Conservation (phyloP, 2,888 invertebrate genomes). For the Helicoverpa assulta region DNA sequence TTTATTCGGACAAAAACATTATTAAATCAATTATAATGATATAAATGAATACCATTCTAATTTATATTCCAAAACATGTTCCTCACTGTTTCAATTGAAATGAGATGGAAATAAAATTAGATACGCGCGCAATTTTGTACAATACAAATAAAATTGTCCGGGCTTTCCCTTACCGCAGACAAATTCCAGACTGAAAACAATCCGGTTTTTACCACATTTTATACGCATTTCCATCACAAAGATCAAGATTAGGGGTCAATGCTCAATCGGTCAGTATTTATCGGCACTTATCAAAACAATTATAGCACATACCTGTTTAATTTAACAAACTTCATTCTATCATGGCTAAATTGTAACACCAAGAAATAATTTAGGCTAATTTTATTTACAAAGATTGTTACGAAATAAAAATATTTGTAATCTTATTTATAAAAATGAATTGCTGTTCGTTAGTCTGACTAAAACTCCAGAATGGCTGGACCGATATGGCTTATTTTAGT, state of each 20-base stretch:
- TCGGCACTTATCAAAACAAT: neutral
- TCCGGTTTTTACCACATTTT: slow-evolving; percentile 26
- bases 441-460: too few relatives aligned
- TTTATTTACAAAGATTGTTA: too few relatives aligned
- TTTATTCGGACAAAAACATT: too few relatives aligned
- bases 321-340: neutral
- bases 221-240: slow-evolving; percentile 18
- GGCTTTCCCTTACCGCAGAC: slow-evolving; percentile 18
- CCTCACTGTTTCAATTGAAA: neutral
- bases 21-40: too few relatives aligned
- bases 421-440: too few relatives aligned
- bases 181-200: slow-evolving; percentile 11
- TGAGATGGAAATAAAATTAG: slow-evolving; percentile 27
- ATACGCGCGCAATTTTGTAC: slow-evolving; percentile 14
- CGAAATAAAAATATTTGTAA: too few relatives aligned
- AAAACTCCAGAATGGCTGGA: too few relatives aligned
- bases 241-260: neutral
- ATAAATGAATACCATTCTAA: neutral
- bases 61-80: neutral
- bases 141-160: slow-evolving; percentile 14
- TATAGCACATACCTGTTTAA: too few relatives aligned
- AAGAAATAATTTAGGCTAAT: too few relatives aligned
- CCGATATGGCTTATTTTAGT: too few relatives aligned
- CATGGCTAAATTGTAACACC: too few relatives aligned
- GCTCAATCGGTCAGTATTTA: too few relatives aligned